phyloP scores from a whole-genome alignment of 2,113 vertebrate genomes.

The Macrotis lagotis region DNA sequence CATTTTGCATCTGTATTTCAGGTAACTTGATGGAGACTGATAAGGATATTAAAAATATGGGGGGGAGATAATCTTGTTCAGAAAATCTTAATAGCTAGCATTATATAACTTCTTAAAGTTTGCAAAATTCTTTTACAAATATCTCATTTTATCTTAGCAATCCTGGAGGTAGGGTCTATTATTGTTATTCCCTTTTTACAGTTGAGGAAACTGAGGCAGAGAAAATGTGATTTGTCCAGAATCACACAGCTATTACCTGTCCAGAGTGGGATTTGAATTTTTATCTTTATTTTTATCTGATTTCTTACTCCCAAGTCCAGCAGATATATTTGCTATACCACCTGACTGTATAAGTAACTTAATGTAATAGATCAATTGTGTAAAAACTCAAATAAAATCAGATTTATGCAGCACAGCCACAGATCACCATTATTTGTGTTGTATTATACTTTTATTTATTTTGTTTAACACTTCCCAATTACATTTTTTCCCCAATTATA shows the following conservation, averaged over 20 bases:
- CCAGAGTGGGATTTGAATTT: background rate
- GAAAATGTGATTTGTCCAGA: background rate
- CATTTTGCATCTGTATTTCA: background rate
- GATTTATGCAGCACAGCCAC: background rate
- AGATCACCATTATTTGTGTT: background rate
- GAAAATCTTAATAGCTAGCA: background rate
- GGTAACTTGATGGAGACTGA: background rate
- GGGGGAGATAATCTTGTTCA: background rate
- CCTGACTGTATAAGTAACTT: background rate
- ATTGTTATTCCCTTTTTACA: no score
- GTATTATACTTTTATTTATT: background rate
- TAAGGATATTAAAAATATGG: background rate
- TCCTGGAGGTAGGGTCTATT: background rate
- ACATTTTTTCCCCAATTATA: background rate
- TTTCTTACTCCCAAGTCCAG: background rate
- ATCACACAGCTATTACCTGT: background rate
- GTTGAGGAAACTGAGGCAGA: background rate
- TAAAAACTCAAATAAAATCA: no score
- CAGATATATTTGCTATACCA: background rate
- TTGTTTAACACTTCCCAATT: background rate
- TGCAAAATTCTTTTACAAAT: background rate
- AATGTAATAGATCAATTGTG: background rate
- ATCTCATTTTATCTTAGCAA: background rate
- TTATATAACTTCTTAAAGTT: background rate
- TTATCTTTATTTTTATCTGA: no score